These are phyloP conservation scores for Phacellophora camtschatica DNA, from an alignment of 30 jellyfish, hydroid and myxozoan genomes.

Conservation along the genomic window DNA sequence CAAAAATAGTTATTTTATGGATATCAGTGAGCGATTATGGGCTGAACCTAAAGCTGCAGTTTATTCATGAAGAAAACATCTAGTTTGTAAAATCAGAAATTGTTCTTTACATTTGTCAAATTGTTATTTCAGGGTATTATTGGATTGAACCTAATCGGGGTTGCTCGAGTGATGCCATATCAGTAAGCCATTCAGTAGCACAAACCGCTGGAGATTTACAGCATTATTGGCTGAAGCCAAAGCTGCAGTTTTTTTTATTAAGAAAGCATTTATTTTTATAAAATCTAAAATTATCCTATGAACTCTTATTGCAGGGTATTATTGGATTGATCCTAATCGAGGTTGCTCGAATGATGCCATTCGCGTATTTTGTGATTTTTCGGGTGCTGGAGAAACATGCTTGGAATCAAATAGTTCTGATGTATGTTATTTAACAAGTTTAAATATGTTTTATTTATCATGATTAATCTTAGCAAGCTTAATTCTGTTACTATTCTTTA, in stretches of 20 bases:
- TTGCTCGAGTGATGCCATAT: constrained; percentile 84
- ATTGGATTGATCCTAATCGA: constrained; percentile 93
- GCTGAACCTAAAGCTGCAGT: too few relatives aligned
- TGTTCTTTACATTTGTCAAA: too few relatives aligned
- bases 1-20: too few relatives aligned
- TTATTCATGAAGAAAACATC: neutral
- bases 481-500: too few relatives aligned
- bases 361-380: constrained; percentile 71
- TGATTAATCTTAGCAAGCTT: too few relatives aligned
- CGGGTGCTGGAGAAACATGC: constrained; percentile 79
- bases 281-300: neutral
- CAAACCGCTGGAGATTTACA: too few relatives aligned
- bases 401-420: constrained; percentile 49
- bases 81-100: neutral
- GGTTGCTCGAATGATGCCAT: constrained; percentile 90
- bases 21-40: too few relatives aligned
- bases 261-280: neutral
- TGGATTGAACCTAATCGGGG: constrained; percentile 98
- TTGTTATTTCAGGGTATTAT: constrained; percentile 45
- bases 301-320: constrained; percentile 42
- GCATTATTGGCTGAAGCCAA: too few relatives aligned
- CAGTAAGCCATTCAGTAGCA: too few relatives aligned
- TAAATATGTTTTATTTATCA: too few relatives aligned
- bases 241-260: neutral
- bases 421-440: too few relatives aligned